Conservation (phyloP, 2,888 invertebrate species). For the Ectropis crepuscularia region DNA sequence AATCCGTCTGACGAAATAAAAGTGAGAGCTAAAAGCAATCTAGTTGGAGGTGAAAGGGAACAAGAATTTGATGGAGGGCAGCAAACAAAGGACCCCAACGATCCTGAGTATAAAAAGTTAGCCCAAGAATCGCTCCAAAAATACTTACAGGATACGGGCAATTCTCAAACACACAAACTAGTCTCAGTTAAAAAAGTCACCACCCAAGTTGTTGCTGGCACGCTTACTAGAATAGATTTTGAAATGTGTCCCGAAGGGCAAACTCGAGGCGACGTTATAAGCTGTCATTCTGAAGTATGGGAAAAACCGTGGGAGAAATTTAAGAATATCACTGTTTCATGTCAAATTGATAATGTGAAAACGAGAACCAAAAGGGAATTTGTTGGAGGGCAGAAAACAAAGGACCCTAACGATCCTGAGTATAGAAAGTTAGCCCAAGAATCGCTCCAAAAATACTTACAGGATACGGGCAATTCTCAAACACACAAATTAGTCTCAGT, state of each 20-base stretch:
- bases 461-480: slow-evolving; percentile 39
- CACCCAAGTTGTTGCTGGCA: slow-evolving; percentile 77
- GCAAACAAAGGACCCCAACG: slow-evolving; percentile 1
- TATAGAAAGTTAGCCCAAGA: slow-evolving; percentile 50
- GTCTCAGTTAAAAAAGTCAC: slow-evolving; percentile 64
- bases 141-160: slow-evolving; percentile 44
- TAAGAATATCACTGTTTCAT: slow-evolving; percentile 47
- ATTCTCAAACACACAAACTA: slow-evolving; percentile 44
- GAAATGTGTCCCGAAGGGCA: slow-evolving; percentile 79
- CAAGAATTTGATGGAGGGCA: slow-evolving; percentile 32
- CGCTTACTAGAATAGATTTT: slow-evolving; percentile 78
- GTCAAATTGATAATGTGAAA: slow-evolving; percentile 26
- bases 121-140: slow-evolving; percentile 51
- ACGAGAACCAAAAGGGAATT: slow-evolving; percentile 41
- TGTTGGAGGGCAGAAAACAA: slow-evolving; percentile 30
- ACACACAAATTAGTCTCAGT: slow-evolving; percentile 56
- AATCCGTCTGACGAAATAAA: too few species aligned
- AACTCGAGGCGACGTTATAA: slow-evolving; percentile 29
- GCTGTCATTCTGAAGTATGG: slow-evolving; percentile 44
- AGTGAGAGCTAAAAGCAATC: too few species aligned
- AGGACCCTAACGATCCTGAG: slow-evolving; percentile 34
- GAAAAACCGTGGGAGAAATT: slow-evolving; percentile 42
- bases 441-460: slow-evolving; percentile 48
- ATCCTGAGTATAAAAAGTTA: slow-evolving; percentile 46
- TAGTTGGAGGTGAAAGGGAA: too few species aligned